Conservation (phyloP, 2,797 vertebrate species). For the Pelodytes ibericus region DNA sequence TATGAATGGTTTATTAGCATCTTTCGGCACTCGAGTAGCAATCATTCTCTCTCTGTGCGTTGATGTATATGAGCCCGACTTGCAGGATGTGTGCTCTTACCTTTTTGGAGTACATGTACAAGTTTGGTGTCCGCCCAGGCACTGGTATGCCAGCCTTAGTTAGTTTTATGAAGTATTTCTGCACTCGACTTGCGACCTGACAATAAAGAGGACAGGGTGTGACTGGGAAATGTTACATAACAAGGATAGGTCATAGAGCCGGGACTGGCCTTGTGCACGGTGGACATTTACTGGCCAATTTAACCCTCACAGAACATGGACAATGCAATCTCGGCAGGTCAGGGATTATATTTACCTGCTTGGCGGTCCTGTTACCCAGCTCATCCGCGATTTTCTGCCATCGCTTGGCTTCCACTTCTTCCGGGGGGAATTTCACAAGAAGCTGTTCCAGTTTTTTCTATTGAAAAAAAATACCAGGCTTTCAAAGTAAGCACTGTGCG, state of each 20-base stretch:
- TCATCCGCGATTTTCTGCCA: slow-evolving; percentile 99
- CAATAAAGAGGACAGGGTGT: slow-evolving; percentile 21
- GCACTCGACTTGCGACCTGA: slow-evolving; percentile 96
- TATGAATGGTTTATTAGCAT: too few species aligned
- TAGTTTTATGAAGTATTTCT: slow-evolving; percentile 99
- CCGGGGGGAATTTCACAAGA: slow-evolving; percentile 93
- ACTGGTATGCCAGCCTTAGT: slow-evolving; percentile 99
- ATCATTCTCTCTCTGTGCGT: too few species aligned
- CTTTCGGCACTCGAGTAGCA: too few species aligned
- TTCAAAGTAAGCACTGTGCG: too few species aligned
- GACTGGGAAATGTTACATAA: not conserved
- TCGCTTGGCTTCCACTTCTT: slow-evolving; percentile 93
- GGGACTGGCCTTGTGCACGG: too few species aligned
- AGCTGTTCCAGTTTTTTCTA: slow-evolving; percentile 97
- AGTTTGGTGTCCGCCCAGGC: slow-evolving; percentile 95
- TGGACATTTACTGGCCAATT: too few species aligned
- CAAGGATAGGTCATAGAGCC: too few species aligned
- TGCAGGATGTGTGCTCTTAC: slow-evolving; percentile 67
- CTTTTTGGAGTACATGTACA: slow-evolving; percentile 99
- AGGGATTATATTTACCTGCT: slow-evolving; percentile 89
- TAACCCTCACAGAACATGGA: not conserved
- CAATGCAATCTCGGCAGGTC: not conserved
- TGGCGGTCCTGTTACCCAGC: slow-evolving; percentile 94
- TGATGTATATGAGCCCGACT: too few species aligned
- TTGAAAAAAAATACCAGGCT: not conserved